These are phyloP conservation scores for Lates calcarifer DNA, from an alignment of 2,113 vertebrate genomes.

Conservation along the genomic window DNA sequence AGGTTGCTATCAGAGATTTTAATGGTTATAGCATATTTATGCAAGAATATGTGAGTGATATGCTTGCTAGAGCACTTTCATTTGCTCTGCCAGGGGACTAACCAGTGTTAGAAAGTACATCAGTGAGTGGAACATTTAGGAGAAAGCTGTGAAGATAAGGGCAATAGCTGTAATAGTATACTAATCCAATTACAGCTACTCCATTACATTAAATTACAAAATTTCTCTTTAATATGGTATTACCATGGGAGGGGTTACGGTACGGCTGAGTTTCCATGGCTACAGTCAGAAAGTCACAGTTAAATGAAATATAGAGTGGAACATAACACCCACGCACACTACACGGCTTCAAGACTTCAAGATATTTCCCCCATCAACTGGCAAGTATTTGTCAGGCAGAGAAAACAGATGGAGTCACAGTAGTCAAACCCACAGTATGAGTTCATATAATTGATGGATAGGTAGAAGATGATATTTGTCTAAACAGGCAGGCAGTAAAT, in stretches of 20 bases:
- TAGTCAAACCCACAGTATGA: neutral
- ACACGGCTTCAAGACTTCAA: constrained; percentile 51
- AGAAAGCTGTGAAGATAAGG: constrained; percentile 69
- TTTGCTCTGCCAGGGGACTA: constrained; percentile 35
- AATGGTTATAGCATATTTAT: constrained; percentile 36
- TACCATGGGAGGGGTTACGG: constrained; percentile 62
- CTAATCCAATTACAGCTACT: constrained; percentile 76
- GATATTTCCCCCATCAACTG: constrained; percentile 48
- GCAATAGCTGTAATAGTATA: constrained; percentile 61
- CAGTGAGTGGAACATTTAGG: constrained; percentile 56
- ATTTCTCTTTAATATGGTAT: constrained; percentile 71
- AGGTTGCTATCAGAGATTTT: constrained; percentile 34
- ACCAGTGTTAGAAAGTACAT: constrained; percentile 34
- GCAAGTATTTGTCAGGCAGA: constrained; percentile 49
- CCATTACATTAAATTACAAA: constrained; percentile 67
- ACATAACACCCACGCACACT: constrained; percentile 64
- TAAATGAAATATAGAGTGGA: constrained; percentile 69
- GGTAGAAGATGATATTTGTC: constrained; percentile 36
- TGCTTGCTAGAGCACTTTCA: constrained; percentile 15
- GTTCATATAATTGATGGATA: constrained; percentile 37
- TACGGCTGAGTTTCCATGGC: constrained; percentile 67
- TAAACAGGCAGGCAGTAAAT: constrained; percentile 36
- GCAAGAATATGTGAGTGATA: constrained; percentile 40
- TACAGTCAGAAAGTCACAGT: constrained; percentile 55
- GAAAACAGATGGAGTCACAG: constrained; percentile 34